Conservation (phyloP, 2,797 vertebrate genomes). For the Sibirionetta formosa region DNA sequence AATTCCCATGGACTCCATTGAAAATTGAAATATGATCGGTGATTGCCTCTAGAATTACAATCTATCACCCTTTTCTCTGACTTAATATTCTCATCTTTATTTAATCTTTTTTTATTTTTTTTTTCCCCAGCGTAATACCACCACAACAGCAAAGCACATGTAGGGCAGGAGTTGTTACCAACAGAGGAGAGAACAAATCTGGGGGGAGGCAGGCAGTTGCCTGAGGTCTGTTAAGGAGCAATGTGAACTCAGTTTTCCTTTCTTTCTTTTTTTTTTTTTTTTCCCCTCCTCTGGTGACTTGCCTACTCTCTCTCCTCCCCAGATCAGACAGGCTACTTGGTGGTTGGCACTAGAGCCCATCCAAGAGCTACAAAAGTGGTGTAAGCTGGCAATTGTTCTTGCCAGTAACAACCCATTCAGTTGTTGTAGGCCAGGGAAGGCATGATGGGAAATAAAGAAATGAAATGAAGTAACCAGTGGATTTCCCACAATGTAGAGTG, state of each 20-base stretch:
- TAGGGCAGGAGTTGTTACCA: not conserved
- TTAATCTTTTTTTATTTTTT: too few relatives aligned
- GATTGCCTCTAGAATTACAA: not conserved
- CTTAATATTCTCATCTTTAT: not conserved
- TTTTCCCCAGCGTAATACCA: too few relatives aligned
- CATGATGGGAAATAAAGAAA: not conserved
- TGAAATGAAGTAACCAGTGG: not conserved
- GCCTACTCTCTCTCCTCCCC: rapidly evolving
- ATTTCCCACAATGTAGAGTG: not conserved
- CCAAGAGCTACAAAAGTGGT: not conserved
- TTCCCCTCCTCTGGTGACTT: not conserved
- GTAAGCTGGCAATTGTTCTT: not conserved
- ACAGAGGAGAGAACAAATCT: rapidly evolving
- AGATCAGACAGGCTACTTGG: not conserved
- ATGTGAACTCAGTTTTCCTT: not conserved
- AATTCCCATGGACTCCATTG: not conserved
- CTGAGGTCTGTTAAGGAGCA: not conserved
- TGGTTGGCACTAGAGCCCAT: not conserved
- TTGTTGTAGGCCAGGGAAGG: not conserved
- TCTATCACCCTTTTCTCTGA: not conserved
- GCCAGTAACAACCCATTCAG: not conserved
- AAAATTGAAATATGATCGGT: not conserved
- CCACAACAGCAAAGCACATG: not conserved
- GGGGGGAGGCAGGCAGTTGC: not conserved
- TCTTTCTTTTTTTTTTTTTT: not conserved